These are phyloP conservation scores for Alouatta palliata DNA, from an alignment of 2,113 vertebrate genomes.

Conservation along the genomic window DNA sequence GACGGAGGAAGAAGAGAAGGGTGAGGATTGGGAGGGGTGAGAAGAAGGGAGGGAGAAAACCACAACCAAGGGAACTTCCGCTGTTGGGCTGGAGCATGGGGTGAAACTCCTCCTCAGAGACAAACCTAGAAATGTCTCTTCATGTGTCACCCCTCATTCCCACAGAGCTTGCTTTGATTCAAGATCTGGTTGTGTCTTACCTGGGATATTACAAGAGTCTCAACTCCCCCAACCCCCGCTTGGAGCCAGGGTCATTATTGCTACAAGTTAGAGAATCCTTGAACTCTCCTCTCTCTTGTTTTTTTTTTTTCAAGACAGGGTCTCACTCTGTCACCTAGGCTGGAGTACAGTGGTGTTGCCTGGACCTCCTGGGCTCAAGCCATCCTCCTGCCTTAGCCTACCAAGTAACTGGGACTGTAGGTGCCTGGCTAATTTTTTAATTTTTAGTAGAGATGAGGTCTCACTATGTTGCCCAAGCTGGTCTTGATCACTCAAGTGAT, in stretches of 20 bases:
- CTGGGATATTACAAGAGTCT: not conserved
- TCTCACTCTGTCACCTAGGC: no score
- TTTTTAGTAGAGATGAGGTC: no score
- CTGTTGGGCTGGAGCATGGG: not conserved
- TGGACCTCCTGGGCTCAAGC: no score
- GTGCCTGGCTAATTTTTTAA: no score
- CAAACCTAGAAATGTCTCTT: not conserved
- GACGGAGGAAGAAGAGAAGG: conserved; percentile 25
- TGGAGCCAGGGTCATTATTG: not conserved
- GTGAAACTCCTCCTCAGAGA: not conserved
- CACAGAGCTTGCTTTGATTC: not conserved
- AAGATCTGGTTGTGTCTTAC: not conserved
- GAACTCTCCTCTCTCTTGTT: no score
- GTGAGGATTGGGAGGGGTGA: not conserved
- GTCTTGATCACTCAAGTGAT: no score
- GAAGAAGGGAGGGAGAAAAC: not conserved
- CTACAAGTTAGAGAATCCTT: not conserved
- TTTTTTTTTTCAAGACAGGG: no score
- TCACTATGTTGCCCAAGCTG: no score
- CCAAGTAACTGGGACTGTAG: no score
- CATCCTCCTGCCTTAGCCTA: no score
- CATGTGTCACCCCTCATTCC: not conserved
- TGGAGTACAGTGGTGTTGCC: no score
- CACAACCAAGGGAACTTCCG: not conserved
- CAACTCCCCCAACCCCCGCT: not conserved